These are phyloP conservation scores for Dermatemys mawii DNA, from an alignment of 2,113 vertebrate species.

Conservation along the genomic window DNA sequence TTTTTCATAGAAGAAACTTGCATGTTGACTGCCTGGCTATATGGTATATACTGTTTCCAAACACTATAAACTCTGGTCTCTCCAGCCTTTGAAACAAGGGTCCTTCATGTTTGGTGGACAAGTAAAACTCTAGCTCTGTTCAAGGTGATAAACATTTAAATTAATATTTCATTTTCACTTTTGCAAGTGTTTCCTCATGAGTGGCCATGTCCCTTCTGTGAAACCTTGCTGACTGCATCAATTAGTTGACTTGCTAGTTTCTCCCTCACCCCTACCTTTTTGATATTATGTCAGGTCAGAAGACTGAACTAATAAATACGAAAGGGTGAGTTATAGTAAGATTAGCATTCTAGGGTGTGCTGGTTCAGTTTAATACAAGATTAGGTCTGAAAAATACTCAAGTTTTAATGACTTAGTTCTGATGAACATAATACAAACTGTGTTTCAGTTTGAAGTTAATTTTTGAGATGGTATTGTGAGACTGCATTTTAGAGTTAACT, in stretches of 20 bases:
- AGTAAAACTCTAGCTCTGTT: not conserved
- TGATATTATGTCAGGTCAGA: slow-evolving; percentile 59
- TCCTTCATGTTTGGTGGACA: not conserved
- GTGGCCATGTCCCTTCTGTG: not conserved
- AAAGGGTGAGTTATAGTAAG: slow-evolving; percentile 55
- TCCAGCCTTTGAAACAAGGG: not conserved
- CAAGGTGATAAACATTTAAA: not conserved
- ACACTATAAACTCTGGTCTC: not conserved
- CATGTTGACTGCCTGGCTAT: not conserved
- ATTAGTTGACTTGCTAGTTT: slow-evolving; percentile 59
- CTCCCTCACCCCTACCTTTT: slow-evolving; percentile 38
- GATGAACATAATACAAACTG: not conserved
- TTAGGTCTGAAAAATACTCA: slow-evolving; percentile 27
- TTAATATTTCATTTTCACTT: not conserved
- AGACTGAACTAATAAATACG: slow-evolving; percentile 60
- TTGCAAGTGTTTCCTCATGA: not conserved
- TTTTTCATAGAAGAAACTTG: not conserved
- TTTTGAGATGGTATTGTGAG: not conserved
- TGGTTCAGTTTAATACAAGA: slow-evolving; percentile 8
- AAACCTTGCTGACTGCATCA: slow-evolving; percentile 45
- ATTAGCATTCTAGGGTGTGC: slow-evolving; percentile 46
- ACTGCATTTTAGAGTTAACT: not conserved
- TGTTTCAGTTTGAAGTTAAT: not conserved
- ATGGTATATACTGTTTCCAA: not conserved
- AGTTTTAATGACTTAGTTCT: slow-evolving; percentile 15